phyloP scores from a whole-genome alignment of 2,113 vertebrate genomes.

The Ursus arctos region DNA sequence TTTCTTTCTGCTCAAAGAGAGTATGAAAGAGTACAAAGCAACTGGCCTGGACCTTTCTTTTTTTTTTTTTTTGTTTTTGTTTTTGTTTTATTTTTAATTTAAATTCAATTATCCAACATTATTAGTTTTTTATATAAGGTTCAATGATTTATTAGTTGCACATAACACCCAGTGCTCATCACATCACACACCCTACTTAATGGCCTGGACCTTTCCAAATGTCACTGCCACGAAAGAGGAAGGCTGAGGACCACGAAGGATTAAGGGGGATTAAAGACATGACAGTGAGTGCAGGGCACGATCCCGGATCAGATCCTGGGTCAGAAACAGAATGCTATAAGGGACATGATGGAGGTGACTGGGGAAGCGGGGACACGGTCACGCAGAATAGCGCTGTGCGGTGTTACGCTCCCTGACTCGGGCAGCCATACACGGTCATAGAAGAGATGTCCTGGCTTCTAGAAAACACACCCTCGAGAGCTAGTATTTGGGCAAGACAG shows the following conservation, averaged over 20 bases:
- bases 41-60: not conserved
- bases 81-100: too few species aligned
- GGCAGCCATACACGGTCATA: not conserved
- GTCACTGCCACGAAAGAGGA: not conserved
- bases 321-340: not conserved
- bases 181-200: too few species aligned
- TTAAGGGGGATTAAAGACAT: not conserved
- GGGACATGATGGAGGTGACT: fast-evolving
- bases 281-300: fast-evolving
- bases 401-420: not conserved
- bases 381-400: fast-evolving
- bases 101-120: too few species aligned
- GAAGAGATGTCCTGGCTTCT: not conserved
- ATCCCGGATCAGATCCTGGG: too few species aligned
- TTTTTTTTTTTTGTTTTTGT: too few species aligned
- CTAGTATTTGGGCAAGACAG: not conserved
- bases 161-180: too few species aligned
- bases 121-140: too few species aligned
- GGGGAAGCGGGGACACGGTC: fast-evolving
- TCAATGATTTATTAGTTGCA: too few species aligned
- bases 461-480: not conserved
- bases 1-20: not conserved
- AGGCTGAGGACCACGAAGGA: not conserved
- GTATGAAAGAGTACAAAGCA: not conserved
- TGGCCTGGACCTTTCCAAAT: not conserved